Percentiles rank a stretch among this genome's conserved stretches.
Conservation (phyloP, 2,113 vertebrate species). For the Daboia siamensis region DNA sequence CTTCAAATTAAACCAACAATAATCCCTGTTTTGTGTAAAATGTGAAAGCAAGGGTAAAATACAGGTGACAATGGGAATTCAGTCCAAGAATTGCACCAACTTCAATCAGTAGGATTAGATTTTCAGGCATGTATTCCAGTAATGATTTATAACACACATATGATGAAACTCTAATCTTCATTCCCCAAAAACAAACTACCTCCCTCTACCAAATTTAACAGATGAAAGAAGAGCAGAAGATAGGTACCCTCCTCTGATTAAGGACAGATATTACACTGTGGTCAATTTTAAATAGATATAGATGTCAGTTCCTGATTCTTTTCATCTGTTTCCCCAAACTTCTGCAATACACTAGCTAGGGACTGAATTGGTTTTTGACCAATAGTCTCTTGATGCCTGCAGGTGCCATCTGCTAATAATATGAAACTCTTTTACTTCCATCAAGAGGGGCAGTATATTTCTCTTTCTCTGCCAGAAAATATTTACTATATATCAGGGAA, state of each 20-base stretch:
- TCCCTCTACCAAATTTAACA: not conserved
- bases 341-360: conserved; percentile 65
- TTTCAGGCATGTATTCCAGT: not conserved
- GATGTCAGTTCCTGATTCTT: conserved; percentile 59
- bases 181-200: not conserved
- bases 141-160: not conserved
- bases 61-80: not conserved
- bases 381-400: conserved; percentile 59
- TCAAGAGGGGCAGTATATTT: not conserved
- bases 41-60: conserved; percentile 17
- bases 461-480: not conserved
- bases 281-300: conserved; percentile 67
- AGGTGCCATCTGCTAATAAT: conserved; percentile 71
- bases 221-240: conserved; percentile 21
- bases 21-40: not conserved
- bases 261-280: conserved; percentile 70
- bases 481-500: not conserved
- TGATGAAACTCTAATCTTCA: conserved; percentile 17
- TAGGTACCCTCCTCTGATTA: conserved; percentile 58
- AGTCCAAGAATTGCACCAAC: not conserved
- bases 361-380: conserved; percentile 74
- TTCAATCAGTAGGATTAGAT: not conserved
- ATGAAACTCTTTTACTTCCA: conserved; percentile 28
- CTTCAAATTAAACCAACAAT: not conserved
- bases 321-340: conserved; percentile 72